Conservation (phyloP, 2,888 invertebrate genomes). For the Hesperia comma region DNA sequence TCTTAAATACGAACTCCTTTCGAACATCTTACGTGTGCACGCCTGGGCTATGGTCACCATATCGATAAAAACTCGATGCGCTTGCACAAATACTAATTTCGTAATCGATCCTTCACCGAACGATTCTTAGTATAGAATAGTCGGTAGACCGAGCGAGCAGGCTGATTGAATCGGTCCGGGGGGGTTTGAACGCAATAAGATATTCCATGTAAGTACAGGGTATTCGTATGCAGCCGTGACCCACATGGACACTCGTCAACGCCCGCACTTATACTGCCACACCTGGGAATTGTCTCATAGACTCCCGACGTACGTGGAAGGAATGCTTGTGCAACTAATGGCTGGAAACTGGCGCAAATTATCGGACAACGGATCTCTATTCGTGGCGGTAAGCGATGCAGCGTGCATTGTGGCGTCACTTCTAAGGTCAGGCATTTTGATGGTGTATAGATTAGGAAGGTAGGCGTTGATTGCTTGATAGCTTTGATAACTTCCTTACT, state of each 20-base stretch:
- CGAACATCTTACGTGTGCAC: constrained; percentile 13
- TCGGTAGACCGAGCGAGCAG: not conserved
- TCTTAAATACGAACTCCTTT: constrained; percentile 27
- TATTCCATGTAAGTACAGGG: constrained; percentile 29
- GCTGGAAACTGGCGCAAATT: constrained; percentile 37
- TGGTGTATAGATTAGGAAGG: constrained; percentile 14
- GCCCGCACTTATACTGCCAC: constrained; percentile 27
- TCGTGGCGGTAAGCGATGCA: constrained; percentile 22
- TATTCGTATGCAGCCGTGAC: constrained; percentile 36
- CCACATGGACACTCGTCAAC: constrained; percentile 23
- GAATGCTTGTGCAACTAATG: constrained; percentile 37
- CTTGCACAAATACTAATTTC: not conserved
- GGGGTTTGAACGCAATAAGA: constrained; percentile 26
- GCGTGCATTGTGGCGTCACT: constrained; percentile 20
- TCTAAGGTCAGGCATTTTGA: constrained; percentile 15
- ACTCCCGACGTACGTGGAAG: constrained; percentile 35
- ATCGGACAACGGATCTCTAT: constrained; percentile 37
- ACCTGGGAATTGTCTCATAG: constrained; percentile 37
- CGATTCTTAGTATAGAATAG: constrained; percentile 23
- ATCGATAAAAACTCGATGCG: not conserved
- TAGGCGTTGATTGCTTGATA: not conserved
- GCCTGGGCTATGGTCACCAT: constrained; percentile 26
- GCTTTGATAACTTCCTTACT: constrained; percentile 6
- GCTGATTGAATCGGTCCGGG: not conserved
- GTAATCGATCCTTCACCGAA: constrained; percentile 20